phyloP scores from a whole-genome alignment of 2,113 vertebrate genomes.

The Anguilla japonica region DNA sequence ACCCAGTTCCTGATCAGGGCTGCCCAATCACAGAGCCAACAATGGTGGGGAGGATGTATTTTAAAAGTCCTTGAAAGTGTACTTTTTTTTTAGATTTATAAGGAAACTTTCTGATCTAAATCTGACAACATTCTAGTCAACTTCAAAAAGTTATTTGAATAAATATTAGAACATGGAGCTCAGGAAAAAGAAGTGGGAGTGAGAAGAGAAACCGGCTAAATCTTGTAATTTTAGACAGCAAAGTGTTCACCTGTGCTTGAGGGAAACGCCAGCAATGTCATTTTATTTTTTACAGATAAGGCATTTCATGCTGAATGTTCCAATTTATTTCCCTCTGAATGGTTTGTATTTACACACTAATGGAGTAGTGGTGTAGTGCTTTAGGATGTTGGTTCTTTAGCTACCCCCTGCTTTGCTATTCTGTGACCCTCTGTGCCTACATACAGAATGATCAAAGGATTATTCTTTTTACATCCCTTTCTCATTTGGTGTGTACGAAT shows the following conservation, averaged over 20 bases:
- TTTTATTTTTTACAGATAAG: background rate
- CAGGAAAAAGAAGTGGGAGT: background rate
- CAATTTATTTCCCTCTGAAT: background rate
- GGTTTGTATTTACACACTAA: background rate
- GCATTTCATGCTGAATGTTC: background rate
- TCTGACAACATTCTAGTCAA: too few relatives aligned
- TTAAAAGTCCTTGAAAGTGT: too few relatives aligned
- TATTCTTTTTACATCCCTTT: constrained; percentile 65
- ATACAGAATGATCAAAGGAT: constrained; percentile 66
- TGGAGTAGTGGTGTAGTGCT: background rate
- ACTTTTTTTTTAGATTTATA: too few relatives aligned
- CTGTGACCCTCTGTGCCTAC: constrained; percentile 49
- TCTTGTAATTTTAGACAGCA: background rate
- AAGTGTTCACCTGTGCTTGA: too few relatives aligned
- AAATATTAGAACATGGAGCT: background rate
- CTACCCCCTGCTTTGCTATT: constrained; percentile 52
- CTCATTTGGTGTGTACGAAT: constrained; percentile 74
- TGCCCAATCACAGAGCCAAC: background rate
- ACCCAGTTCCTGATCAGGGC: background rate
- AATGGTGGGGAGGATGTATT: too few relatives aligned
- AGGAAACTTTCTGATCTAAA: too few relatives aligned
- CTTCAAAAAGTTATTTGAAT: background rate
- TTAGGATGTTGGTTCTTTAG: constrained; percentile 35
- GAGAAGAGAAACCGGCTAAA: background rate
- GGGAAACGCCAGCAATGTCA: too few relatives aligned